Percentiles rank a stretch among this genome's conserved stretches.
Evolutionary conservation across 1,140 invertebrate genomes (phyloP).

Genomic region (Stegodyphus dumicola): DNA sequence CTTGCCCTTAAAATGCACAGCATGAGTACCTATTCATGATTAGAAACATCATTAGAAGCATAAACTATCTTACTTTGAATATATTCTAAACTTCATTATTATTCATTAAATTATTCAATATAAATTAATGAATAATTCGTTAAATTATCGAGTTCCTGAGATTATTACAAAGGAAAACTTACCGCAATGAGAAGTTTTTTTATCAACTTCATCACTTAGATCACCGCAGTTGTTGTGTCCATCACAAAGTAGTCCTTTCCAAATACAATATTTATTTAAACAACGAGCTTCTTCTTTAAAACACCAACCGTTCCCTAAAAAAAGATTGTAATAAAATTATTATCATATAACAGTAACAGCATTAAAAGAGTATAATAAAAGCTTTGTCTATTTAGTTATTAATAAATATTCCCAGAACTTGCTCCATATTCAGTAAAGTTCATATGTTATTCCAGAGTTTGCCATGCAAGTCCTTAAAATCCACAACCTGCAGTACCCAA

Average conservation of each 20-base stretch:
- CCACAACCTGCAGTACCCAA: too few species aligned
- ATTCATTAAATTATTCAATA: too few species aligned
- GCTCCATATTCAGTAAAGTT: too few species aligned
- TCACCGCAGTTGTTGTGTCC: conserved; percentile 57
- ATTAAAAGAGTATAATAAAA: neutral
- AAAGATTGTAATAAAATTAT: neutral
- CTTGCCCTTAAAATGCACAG: too few species aligned
- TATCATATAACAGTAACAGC: neutral
- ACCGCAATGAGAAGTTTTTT: conserved; percentile 18
- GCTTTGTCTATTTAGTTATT: neutral
- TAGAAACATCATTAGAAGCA: too few species aligned
- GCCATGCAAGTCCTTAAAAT: too few species aligned
- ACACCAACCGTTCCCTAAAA: neutral
- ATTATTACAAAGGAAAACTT: neutral
- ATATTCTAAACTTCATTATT: too few species aligned
- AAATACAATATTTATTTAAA: conserved; percentile 41
- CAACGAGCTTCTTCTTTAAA: conserved; percentile 42
- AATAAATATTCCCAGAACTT: neutral
- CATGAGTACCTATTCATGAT: too few species aligned
- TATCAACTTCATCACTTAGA: conserved; percentile 42
- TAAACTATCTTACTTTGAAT: too few species aligned
- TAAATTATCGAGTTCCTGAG: too few species aligned
- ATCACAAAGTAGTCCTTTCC: conserved; percentile 47
- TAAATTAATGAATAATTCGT: too few species aligned
- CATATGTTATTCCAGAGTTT: too few species aligned